Conservation (phyloP, 1,140 invertebrate species). For the Elysia chlorotica region DNA sequence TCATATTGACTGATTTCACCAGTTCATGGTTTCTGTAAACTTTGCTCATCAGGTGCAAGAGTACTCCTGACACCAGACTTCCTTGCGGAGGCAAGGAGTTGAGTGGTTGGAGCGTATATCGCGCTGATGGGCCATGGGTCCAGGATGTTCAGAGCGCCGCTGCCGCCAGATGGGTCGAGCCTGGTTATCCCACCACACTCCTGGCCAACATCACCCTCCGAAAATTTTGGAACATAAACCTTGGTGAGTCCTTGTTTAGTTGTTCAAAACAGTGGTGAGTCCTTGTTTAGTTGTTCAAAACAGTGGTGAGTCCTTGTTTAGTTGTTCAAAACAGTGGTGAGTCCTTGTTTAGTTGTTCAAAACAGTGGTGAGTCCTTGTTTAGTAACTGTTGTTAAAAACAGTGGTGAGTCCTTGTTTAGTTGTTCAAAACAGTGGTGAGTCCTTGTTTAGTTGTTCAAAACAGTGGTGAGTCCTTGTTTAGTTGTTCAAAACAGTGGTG, state of each 20-base stretch:
- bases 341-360: too few relatives aligned
- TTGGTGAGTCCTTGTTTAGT: background rate
- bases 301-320: too few relatives aligned
- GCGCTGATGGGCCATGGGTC: conserved; percentile 4
- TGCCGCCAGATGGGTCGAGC: background rate
- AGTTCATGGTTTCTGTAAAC: background rate
- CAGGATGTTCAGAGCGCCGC: background rate
- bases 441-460: too few relatives aligned
- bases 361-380: too few relatives aligned
- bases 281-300: too few relatives aligned
- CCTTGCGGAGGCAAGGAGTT: conserved; percentile 1
- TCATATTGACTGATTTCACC: background rate
- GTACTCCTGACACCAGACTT: background rate
- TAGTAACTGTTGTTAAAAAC: too few relatives aligned
- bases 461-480: too few relatives aligned
- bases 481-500: too few relatives aligned
- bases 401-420: too few relatives aligned
- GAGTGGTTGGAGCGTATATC: conserved; percentile 9
- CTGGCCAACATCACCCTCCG: background rate
- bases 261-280: too few relatives aligned
- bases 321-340: too few relatives aligned
- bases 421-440: too few relatives aligned
- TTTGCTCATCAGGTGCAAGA: background rate
- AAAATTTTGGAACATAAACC: conserved; percentile 11
- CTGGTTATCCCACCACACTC: background rate